phyloP scores from a whole-genome alignment of 2,888 invertebrate species.

The Congeria kusceri region DNA sequence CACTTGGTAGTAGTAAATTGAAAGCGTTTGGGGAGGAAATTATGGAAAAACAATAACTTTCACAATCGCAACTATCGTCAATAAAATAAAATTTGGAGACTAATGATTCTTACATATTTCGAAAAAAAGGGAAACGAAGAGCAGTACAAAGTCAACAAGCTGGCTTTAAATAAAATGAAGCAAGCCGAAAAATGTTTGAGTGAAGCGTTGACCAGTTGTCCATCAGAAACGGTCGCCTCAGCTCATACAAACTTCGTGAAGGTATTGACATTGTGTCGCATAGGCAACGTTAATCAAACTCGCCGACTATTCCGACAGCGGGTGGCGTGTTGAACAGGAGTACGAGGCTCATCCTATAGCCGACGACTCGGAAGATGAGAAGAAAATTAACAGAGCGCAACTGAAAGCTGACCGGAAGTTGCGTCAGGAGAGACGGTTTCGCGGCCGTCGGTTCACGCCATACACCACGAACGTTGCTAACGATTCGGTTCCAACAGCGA shows the following conservation, averaged over 20 bases:
- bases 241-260: slow-evolving; percentile 25
- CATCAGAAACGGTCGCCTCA: background rate
- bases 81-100: background rate
- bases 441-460: slow-evolving; percentile 9
- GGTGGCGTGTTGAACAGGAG: slow-evolving; percentile 31
- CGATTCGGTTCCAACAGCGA: background rate
- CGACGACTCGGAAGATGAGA: slow-evolving; percentile 33
- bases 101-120: background rate
- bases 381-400: slow-evolving; percentile 18
- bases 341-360: slow-evolving; percentile 33
- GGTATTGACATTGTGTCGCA: slow-evolving; percentile 23
- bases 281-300: slow-evolving; percentile 18
- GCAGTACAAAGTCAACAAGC: slow-evolving; percentile 27
- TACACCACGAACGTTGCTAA: background rate
- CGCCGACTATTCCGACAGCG: slow-evolving; percentile 23
- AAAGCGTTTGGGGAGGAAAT: background rate
- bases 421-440: background rate
- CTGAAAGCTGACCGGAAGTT: slow-evolving; percentile 19
- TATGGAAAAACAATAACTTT: background rate
- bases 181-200: slow-evolving; percentile 2
- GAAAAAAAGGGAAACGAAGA: slow-evolving; percentile 30
- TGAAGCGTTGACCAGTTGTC: background rate
- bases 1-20: background rate
- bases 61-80: background rate
- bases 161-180: slow-evolving; percentile 14